Evolutionary conservation across 2,888 invertebrate species (phyloP), one percentile per base, ranked within the genome.

Genomic region (Tetrapedia diversipes): DNA sequence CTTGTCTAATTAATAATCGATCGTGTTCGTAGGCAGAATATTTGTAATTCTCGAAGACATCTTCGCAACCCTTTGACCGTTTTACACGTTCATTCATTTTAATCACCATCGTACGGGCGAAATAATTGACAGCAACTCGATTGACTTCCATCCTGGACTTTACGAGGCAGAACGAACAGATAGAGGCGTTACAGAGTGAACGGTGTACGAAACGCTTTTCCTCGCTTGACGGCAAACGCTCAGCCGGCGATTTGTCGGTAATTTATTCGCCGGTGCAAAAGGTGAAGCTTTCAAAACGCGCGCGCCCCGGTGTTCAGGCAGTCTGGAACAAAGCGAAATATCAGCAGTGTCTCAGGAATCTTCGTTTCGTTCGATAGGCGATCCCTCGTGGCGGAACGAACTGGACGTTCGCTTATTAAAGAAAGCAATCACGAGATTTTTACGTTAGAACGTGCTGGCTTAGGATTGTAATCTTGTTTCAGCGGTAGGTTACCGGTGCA

Each of bases 231-330:
- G n/a, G 51, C 57, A 54, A 63, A 29, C 32, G 47, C 19, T 47
- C 29, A 37, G 27, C 39, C 32, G 32, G 19, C 37, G 34, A 69
- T 73, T 72, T 51, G 41, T 16, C 39, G 34, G 63, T 57, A 72
- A 65, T 73, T 75, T 73, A 59, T 73, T 53, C 65, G 14, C 19
- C 45, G 74, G 34, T 34, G 65, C 37, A 43, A 54, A 65, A 73
- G 65, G 74, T 75, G 75, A 73, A 65, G 59, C 75, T 65, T 75
- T 60, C 53, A 41, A 51, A 64, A 54, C 45, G 74, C 64, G 64
- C 57, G 59, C 45, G 19, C 10, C n/a, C 6, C 22, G 54, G 16
- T 49, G 57, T 34, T 27, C 24, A 41, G 59, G 4, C 63, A 39
- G 45, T 45, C 43, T 22, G 57, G 39, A 64, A 34, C 41, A 72